These are phyloP conservation scores for Cyprinodon diabolis DNA, from an alignment of 2,797 vertebrate species.

Conservation along the genomic window DNA sequence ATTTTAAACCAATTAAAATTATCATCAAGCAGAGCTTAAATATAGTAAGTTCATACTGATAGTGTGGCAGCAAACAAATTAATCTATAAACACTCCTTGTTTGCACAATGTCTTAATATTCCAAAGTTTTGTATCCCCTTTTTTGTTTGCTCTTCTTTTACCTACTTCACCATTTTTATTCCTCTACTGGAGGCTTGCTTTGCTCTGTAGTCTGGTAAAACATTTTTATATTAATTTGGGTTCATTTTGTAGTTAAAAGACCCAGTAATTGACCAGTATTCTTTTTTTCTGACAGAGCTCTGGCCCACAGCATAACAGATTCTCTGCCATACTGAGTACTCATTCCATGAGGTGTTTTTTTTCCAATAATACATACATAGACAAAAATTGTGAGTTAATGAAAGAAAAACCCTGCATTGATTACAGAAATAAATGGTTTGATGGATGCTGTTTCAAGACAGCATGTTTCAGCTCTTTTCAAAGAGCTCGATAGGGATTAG, in stretches of 20 bases:
- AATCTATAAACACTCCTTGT: background rate
- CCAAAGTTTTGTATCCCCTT: background rate
- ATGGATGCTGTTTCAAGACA: too few species aligned
- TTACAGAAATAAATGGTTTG: too few species aligned
- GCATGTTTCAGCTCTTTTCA: too few species aligned
- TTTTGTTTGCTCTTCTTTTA: background rate
- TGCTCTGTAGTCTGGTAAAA: background rate
- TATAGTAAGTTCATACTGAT: background rate
- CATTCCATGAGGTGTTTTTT: too few species aligned
- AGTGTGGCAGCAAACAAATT: background rate
- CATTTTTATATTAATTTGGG: background rate
- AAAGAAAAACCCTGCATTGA: too few species aligned
- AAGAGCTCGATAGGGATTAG: too few species aligned
- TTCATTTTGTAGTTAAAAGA: background rate
- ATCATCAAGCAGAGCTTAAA: background rate
- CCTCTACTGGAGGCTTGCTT: background rate
- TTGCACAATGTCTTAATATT: too few species aligned
- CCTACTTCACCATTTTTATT: background rate
- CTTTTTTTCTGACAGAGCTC: background rate
- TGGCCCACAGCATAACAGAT: background rate
- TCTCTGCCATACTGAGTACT: background rate
- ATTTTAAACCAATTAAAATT: too few species aligned
- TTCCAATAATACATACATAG: too few species aligned
- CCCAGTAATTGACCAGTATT: background rate
- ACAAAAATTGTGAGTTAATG: too few species aligned